Base-by-base conservation (phyloP, 64 coral and sea anemone species). In the Stichodactyla mertensii region DNA sequence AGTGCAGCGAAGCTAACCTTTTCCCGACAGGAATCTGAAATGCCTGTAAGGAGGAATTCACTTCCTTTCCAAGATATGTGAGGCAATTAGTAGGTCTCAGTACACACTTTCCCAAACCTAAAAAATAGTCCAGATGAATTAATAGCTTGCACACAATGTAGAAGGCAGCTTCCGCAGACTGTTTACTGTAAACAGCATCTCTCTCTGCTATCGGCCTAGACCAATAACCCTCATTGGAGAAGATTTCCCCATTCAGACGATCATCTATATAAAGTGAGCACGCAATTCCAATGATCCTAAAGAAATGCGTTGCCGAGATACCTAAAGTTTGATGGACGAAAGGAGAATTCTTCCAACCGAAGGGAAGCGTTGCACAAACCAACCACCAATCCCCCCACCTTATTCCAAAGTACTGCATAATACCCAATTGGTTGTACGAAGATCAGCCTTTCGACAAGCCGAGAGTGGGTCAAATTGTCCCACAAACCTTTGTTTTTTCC, bases 101-200 rank as follows among this genome's bases (percentile, higher is more conserved):
- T 8, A 79, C 10, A n/a, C 87, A 88, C 27, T 88, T 88, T 10
- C 16, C 18, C 6, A 67, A 27, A 5, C 87, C 77, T 6, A 88
- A 24, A n/a, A 52, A 60, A 66, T 82, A 82, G 6, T 58, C 57
- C 20, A 88, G n/a, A 5, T n/a, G 19, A 55, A 88, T 54, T 2
- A 80, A 14, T 18, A 88, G 24, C 7, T 16, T 28, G 16, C 70
- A 60, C 0, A 61, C 74, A 4, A 88, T 27, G 7, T 60, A 88
- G 3, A 88, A 10, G 6, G 86, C 53, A 10, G 55, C 23, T 36
- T 59, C 55, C 15, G 86, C 74, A 9, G 86, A 15, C 54, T 20
- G 20, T 2, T 6, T 6, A 31, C 86, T 87, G 24, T 77, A 78
- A 26, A 14, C 13, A 27, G 16, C 7, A 5, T 52, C 22, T 14